Evolutionary conservation across 2,113 vertebrate species (phyloP).

Genomic region (Columba janthina): DNA sequence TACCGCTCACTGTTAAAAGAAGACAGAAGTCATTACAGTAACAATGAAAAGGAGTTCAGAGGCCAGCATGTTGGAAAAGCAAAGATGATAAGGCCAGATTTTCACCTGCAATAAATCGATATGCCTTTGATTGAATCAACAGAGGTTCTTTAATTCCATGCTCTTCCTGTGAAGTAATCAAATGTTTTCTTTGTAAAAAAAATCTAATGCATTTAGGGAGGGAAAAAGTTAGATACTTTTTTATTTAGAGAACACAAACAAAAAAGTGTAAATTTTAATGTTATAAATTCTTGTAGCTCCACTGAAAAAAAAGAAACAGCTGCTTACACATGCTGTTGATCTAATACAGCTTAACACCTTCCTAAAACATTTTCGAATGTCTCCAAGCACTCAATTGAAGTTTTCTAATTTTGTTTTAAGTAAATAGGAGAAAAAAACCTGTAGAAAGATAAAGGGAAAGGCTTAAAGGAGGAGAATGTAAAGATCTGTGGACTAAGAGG

Average conservation of each 20-base stretch:
- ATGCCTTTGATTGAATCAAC: background rate
- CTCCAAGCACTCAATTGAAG: background rate
- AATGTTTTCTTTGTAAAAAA: background rate
- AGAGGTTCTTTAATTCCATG: background rate
- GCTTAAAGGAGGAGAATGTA: background rate
- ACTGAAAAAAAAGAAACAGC: background rate
- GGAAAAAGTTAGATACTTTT: background rate
- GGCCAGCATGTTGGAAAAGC: background rate
- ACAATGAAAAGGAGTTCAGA: background rate
- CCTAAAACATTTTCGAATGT: background rate
- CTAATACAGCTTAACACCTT: background rate
- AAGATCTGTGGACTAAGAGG: background rate
- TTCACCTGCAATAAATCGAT: background rate
- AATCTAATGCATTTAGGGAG: background rate
- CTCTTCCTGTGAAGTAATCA: background rate
- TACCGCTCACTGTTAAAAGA: background rate
- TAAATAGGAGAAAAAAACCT: rapidly evolving
- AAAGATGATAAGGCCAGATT: background rate
- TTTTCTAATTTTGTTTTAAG: background rate
- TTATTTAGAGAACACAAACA: background rate
- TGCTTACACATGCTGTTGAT: background rate
- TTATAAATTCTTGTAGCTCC: background rate
- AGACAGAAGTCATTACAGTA: background rate
- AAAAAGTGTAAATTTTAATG: background rate
- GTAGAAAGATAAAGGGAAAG: background rate